These are phyloP conservation scores for Octopus sinensis DNA, from an alignment of 1,140 invertebrate genomes.

Conservation along the genomic window DNA sequence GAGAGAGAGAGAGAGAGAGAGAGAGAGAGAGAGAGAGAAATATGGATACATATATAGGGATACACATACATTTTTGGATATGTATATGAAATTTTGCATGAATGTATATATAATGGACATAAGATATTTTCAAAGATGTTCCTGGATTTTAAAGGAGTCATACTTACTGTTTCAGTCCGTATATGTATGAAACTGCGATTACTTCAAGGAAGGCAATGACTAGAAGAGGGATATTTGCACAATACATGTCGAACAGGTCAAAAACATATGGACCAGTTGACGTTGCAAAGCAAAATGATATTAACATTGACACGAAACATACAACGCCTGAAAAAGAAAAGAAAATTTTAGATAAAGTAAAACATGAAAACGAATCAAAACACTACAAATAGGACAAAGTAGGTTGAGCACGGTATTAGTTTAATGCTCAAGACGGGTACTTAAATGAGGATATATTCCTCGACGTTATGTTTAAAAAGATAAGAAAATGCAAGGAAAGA, in stretches of 20 bases:
- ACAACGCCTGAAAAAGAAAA: slow-evolving; percentile 30
- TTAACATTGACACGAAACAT: slow-evolving; percentile 28
- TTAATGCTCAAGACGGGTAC: neutral
- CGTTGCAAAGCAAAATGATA: slow-evolving; percentile 37
- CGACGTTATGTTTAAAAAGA: neutral
- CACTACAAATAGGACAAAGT: neutral
- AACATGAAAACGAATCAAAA: neutral
- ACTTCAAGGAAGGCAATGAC: slow-evolving; percentile 38
- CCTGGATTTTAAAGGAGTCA: neutral
- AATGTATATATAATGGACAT: no score
- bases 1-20: no score
- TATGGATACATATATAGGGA: no score
- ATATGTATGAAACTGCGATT: slow-evolving; percentile 36
- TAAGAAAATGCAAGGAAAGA: neutral
- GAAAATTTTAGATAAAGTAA: neutral
- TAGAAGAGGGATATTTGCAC: slow-evolving; percentile 38
- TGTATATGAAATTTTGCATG: no score
- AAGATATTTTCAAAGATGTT: no score
- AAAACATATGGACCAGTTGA: slow-evolving; percentile 40
- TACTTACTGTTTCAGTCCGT: slow-evolving; percentile 38
- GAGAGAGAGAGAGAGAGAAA: no score
- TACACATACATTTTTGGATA: no score
- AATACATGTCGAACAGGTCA: slow-evolving; percentile 38
- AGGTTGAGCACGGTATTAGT: neutral
- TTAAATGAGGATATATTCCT: neutral